Percentiles rank a stretch among this genome's conserved stretches.
phyloP scores from a whole-genome alignment of 2,888 invertebrate species.

The Trichopria drosophilae region DNA sequence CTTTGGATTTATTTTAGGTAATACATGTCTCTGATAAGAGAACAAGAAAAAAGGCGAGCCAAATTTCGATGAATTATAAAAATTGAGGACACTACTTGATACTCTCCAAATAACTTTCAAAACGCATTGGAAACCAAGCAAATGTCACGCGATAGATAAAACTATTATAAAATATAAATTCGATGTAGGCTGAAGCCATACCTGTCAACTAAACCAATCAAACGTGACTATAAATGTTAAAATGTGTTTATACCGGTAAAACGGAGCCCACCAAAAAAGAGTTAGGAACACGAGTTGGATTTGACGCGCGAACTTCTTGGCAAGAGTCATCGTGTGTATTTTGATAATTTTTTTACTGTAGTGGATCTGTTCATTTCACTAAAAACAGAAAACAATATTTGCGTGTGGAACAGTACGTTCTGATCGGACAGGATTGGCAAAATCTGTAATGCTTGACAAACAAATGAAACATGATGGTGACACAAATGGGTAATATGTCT shows the following conservation, averaged over 20 bases:
- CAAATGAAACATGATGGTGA: conserved; percentile 32
- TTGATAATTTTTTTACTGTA: conserved; percentile 41
- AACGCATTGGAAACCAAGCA: conserved; percentile 10
- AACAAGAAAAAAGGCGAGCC: too few species aligned
- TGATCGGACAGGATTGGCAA: conserved; percentile 39
- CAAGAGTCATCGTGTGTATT: conserved; percentile 37
- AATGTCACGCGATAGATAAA: conserved; percentile 18
- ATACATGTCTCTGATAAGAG: too few species aligned
- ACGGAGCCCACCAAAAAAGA: conserved; percentile 33
- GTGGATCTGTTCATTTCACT: conserved; percentile 37
- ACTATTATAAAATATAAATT: conserved; percentile 21
- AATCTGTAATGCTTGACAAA: conserved; percentile 36
- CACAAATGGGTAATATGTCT: conserved; percentile 37
- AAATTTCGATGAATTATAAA: too few species aligned
- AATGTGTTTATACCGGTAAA: conserved; percentile 40
- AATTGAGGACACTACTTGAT: too few species aligned
- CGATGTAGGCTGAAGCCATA: conserved; percentile 16
- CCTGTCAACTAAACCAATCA: conserved; percentile 19
- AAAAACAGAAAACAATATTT: conserved; percentile 33
- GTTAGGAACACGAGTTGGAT: conserved; percentile 39
- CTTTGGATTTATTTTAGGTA: conserved; percentile 3
- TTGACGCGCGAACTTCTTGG: conserved; percentile 33
- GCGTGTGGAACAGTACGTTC: conserved; percentile 42
- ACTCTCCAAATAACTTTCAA: too few species aligned
- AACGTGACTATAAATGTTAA: conserved; percentile 23